Conservation (phyloP, 2,888 invertebrate species). For the Cephus pygmeus region DNA sequence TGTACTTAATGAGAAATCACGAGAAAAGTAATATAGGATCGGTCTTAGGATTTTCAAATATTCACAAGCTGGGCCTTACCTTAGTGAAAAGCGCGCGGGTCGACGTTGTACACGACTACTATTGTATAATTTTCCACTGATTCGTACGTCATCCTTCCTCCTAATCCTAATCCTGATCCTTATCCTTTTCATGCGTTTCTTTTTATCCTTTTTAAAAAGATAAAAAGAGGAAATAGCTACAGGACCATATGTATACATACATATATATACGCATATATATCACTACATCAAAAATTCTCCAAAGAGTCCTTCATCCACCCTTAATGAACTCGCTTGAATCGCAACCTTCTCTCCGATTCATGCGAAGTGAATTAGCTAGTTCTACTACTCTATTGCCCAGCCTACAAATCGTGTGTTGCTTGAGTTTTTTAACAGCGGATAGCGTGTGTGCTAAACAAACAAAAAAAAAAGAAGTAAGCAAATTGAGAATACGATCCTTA, state of each 20-base stretch:
- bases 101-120: background rate
- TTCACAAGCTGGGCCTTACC: background rate
- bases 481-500: conserved; percentile 9
- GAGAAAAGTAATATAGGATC: background rate
- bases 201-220: background rate
- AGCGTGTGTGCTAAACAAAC: conserved; percentile 48
- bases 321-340: conserved; percentile 15
- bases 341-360: conserved; percentile 22
- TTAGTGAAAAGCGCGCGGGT: background rate
- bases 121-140: background rate
- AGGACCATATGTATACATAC: background rate
- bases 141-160: background rate
- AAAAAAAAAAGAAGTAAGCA: conserved; percentile 15
- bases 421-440: conserved; percentile 50
- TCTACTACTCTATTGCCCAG: conserved; percentile 39
- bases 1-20: background rate
- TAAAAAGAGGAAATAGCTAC: background rate
- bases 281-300: conserved; percentile 49
- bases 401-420: conserved; percentile 58
- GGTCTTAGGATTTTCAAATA: background rate
- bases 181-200: background rate
- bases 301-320: conserved; percentile 52
- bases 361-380: conserved; percentile 42
- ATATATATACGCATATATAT: background rate
- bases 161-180: background rate